phyloP scores from a whole-genome alignment of 2,797 vertebrate genomes.

The Cygnus olor region DNA sequence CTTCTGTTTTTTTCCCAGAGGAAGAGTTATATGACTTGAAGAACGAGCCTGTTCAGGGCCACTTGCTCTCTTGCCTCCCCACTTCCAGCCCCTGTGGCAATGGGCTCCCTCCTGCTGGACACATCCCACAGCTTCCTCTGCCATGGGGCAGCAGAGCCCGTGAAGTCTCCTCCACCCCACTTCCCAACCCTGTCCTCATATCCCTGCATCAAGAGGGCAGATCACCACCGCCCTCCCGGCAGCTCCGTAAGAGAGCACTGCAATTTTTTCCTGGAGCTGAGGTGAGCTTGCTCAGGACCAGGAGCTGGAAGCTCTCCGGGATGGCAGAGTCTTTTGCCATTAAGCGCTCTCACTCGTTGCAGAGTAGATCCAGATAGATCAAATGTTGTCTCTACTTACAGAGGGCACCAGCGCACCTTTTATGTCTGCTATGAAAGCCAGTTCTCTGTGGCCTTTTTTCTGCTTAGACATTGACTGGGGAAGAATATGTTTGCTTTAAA shows the following conservation, averaged over 20 bases:
- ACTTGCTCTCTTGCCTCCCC: background rate
- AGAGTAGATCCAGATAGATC: background rate
- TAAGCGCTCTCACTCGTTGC: background rate
- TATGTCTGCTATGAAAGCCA: background rate
- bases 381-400: background rate
- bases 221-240: accelerated
- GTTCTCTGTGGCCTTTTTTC: background rate
- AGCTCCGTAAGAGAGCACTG: background rate
- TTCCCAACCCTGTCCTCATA: background rate
- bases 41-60: background rate
- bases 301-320: background rate
- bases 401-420: background rate
- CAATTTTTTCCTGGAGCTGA: background rate
- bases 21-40: background rate
- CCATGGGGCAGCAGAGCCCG: background rate
- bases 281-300: background rate
- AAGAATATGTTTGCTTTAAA: background rate
- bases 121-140: background rate
- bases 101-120: background rate
- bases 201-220: background rate
- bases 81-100: background rate
- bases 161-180: too few relatives aligned
- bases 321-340: background rate
- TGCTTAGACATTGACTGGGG: background rate
- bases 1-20: background rate